A percentile compares a stretch with the other conserved stretches of the same genome.
phyloP scores from a whole-genome alignment of 2,113 vertebrate species.

The Esox niger region DNA sequence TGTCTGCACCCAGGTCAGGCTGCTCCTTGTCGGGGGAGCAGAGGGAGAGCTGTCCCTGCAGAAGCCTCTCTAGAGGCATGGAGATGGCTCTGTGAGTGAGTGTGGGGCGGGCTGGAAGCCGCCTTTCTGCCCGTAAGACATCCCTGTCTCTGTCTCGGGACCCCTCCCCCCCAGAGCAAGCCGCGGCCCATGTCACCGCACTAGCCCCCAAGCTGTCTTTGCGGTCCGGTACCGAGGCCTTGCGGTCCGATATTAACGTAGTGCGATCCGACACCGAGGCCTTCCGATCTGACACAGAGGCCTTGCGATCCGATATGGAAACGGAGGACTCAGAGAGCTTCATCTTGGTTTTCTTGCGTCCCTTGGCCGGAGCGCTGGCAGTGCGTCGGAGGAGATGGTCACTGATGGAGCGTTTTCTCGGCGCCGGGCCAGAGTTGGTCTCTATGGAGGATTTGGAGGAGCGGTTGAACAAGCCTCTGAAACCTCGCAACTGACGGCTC shows the following conservation, averaged over 20 bases:
- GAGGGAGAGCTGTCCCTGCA: slow-evolving; percentile 74
- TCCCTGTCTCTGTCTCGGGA: slow-evolving; percentile 59
- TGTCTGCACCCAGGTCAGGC: slow-evolving; percentile 60
- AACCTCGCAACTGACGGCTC: slow-evolving; percentile 89
- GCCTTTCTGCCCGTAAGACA: slow-evolving; percentile 51
- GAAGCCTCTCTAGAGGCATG: slow-evolving; percentile 86
- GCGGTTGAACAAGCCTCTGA: slow-evolving; percentile 89
- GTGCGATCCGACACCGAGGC: slow-evolving; percentile 70
- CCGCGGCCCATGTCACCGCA: slow-evolving; percentile 50
- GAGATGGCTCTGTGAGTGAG: slow-evolving; percentile 85
- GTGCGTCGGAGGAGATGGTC: slow-evolving; percentile 90
- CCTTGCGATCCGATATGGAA: slow-evolving; percentile 55
- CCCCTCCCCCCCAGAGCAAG: slow-evolving; percentile 64
- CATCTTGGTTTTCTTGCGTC: slow-evolving; percentile 93
- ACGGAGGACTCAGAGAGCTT: slow-evolving; percentile 74
- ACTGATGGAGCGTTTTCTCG: slow-evolving; percentile 85
- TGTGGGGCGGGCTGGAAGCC: slow-evolving; percentile 44
- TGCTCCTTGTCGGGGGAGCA: slow-evolving; percentile 61
- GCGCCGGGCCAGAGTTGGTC: slow-evolving; percentile 56
- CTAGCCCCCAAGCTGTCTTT: slow-evolving; percentile 72
- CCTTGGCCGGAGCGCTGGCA: slow-evolving; percentile 93
- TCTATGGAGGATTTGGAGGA: slow-evolving; percentile 82
- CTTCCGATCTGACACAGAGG: slow-evolving; percentile 59
- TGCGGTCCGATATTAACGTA: slow-evolving; percentile 65
- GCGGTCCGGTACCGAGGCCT: slow-evolving; percentile 67